These are phyloP conservation scores for Rhinopomastus cyanomelas DNA, from an alignment of 2,113 vertebrate genomes.

Conservation along the genomic window DNA sequence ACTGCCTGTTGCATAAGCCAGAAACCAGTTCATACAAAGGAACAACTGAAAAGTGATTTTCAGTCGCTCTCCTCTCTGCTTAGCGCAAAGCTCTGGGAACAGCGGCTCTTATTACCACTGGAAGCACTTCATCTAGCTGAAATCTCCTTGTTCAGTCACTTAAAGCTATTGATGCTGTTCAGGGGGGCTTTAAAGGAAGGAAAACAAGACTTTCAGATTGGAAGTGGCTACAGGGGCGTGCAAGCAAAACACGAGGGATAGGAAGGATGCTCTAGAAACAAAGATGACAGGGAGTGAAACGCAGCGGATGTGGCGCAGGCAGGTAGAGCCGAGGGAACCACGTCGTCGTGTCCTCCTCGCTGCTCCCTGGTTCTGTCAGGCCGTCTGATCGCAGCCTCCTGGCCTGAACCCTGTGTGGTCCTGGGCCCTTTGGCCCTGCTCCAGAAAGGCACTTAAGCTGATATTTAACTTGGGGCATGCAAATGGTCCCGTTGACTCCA, in stretches of 20 bases:
- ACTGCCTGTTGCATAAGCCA: constrained; percentile 75
- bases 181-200: constrained; percentile 40
- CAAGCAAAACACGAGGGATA: constrained; percentile 18
- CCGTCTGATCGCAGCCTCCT: constrained; percentile 36
- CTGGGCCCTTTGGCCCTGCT: constrained; percentile 20
- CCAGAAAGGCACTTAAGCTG: constrained; percentile 63
- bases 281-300: constrained; percentile 44
- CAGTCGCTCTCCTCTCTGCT: constrained; percentile 45
- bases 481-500: constrained; percentile 53
- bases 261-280: not conserved
- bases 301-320: constrained; percentile 28
- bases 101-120: constrained; percentile 52
- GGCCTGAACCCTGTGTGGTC: constrained; percentile 34
- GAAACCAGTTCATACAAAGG: constrained; percentile 73
- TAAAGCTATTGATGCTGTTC: constrained; percentile 50
- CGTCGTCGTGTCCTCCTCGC: rapidly evolving
- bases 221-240: constrained; percentile 30
- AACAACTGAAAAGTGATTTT: constrained; percentile 74
- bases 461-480: constrained; percentile 55
- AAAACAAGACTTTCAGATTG: constrained; percentile 43
- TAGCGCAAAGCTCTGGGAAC: constrained; percentile 46
- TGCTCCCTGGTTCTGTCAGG: not conserved
- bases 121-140: constrained; percentile 60
- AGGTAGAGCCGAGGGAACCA: constrained; percentile 49
- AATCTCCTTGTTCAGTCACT: constrained; percentile 62